Percentiles rank a stretch among this genome's conserved stretches.
phyloP scores from a whole-genome alignment of 2,888 invertebrate species.

The Augochlorella aurata region DNA sequence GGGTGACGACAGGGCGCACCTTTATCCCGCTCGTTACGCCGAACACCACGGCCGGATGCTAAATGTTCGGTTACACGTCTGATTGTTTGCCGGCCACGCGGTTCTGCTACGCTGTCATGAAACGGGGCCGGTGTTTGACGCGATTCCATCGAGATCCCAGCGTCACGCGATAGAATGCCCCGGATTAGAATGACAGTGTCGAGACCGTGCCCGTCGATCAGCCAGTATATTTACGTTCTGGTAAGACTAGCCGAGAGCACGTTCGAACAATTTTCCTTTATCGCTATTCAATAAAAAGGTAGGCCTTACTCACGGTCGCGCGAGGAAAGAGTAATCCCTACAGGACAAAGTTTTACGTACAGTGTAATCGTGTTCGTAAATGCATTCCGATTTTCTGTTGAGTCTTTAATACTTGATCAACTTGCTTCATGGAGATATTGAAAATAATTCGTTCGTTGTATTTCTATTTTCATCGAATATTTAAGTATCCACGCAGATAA shows the following conservation, averaged over 20 bases:
- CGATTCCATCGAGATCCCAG: conserved; percentile 2
- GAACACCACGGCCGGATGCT: background rate
- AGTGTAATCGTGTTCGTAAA: too few species aligned
- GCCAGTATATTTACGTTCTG: background rate
- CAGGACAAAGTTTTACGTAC: too few species aligned
- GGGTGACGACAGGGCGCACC: background rate
- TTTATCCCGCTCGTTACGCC: conserved; percentile 30
- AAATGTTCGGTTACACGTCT: conserved; percentile 25
- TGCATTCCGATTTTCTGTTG: too few species aligned
- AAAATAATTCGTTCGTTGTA: too few species aligned
- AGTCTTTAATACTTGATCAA: too few species aligned
- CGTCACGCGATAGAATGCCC: background rate
- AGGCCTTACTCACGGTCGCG: too few species aligned
- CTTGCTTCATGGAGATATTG: too few species aligned
- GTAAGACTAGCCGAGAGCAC: background rate
- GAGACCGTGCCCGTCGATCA: background rate
- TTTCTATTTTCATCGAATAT: too few species aligned
- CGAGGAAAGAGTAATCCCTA: too few species aligned
- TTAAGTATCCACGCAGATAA: too few species aligned
- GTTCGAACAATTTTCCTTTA: background rate
- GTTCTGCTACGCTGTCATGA: background rate
- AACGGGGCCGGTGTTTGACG: background rate
- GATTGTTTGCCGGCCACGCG: conserved; percentile 27
- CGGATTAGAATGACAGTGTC: background rate
- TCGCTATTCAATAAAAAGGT: background rate